phyloP scores from a whole-genome alignment of 2,888 invertebrate species.

The Epirrita christyi region DNA sequence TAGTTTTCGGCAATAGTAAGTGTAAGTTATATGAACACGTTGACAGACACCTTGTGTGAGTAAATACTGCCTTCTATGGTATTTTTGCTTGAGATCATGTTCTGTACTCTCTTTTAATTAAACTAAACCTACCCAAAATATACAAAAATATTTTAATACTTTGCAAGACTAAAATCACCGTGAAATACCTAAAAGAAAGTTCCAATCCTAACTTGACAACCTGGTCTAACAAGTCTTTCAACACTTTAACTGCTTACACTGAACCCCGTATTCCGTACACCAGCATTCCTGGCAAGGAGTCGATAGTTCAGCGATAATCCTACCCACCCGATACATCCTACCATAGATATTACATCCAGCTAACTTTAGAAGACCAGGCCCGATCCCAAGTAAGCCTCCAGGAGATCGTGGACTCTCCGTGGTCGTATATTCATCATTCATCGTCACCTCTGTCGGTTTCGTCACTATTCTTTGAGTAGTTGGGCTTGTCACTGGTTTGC shows the following conservation, averaged over 20 bases:
- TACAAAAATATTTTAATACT: constrained; percentile 20
- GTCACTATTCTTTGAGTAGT: constrained; percentile 32
- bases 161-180: neutral
- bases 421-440: constrained; percentile 45
- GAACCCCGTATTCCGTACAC: constrained; percentile 94
- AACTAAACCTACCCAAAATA: constrained; percentile 39
- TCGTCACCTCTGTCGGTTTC: constrained; percentile 40
- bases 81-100: constrained; percentile 64
- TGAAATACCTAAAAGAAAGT: constrained; percentile 2
- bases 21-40: neutral
- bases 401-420: constrained; percentile 49
- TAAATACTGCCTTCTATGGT: constrained; percentile 39
- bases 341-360: constrained; percentile 96
- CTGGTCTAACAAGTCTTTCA: constrained; percentile 34
- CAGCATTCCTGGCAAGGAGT: constrained; percentile 93
- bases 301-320: constrained; percentile 92
- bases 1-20: neutral
- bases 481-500: constrained; percentile 30
- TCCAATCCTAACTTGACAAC: neutral
- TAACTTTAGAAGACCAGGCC: constrained; percentile 88
- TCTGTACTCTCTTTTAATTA: constrained; percentile 52
- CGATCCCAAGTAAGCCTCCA: constrained; percentile 44
- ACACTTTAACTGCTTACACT: constrained; percentile 89
- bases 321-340: constrained; percentile 93
- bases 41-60: constrained; percentile 1